Conservation (phyloP, 2,797 vertebrate genomes). For the Schizopygopsis malacanthus region DNA sequence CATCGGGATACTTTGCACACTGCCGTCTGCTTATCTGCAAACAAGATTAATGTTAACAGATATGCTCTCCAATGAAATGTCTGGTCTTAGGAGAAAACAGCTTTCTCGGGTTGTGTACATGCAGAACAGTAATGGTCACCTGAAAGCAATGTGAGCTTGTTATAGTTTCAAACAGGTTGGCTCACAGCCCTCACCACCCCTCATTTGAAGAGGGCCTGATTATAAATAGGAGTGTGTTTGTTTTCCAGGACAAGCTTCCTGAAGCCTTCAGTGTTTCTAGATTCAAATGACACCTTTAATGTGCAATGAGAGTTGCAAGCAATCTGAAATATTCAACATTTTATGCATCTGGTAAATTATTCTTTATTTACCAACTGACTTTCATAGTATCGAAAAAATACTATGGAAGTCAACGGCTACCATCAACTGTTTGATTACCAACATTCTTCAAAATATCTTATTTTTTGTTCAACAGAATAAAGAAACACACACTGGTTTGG, state of each 20-base stretch:
- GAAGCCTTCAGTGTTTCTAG: constrained; percentile 69
- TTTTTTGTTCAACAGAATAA: neutral
- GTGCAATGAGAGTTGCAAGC: neutral
- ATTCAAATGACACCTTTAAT: constrained; percentile 52
- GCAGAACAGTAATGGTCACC: constrained; percentile 1
- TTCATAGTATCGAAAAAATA: neutral
- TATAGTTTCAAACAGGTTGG: constrained; percentile 26
- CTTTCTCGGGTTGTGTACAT: neutral
- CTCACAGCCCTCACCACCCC: constrained; percentile 14
- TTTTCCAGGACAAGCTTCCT: constrained; percentile 43
- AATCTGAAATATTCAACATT: neutral
- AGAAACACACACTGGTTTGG: neutral
- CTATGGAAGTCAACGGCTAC: neutral
- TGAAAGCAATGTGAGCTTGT: constrained; percentile 36
- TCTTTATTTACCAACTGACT: neutral
- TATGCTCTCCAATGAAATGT: neutral
- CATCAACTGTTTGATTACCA: neutral
- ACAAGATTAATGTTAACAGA: constrained; percentile 11
- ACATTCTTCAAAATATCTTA: neutral
- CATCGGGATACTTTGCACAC: constrained; percentile 20
- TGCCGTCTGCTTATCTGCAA: constrained; percentile 34
- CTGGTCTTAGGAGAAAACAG: neutral
- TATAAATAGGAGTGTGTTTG: constrained; percentile 76
- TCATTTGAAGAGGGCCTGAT: constrained; percentile 67
- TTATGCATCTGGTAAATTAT: neutral